Conservation (phyloP, 2,113 vertebrate species). For the Loxodonta africana region DNA sequence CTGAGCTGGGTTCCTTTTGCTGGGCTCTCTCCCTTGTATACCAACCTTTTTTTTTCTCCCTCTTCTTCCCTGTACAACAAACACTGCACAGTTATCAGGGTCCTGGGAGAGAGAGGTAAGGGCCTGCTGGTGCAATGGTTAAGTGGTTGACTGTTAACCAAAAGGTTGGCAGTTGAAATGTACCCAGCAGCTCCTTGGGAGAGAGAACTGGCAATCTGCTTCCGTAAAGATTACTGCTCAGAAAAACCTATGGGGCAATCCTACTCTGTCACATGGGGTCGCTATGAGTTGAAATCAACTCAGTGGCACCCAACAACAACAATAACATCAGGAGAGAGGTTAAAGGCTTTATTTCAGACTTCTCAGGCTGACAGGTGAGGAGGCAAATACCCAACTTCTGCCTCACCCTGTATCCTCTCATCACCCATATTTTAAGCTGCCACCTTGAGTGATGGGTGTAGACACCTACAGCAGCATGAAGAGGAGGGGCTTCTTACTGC, state of each 20-base stretch:
- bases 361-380: neutral
- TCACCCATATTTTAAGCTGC: neutral
- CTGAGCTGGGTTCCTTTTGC: neutral
- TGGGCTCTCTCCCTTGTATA: neutral
- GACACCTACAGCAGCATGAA: neutral
- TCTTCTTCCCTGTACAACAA: neutral
- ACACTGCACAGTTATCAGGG: neutral
- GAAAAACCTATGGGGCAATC: too few species aligned
- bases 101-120: neutral
- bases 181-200: too few species aligned
- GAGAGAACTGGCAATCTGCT: too few species aligned
- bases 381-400: neutral
- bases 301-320: too few species aligned
- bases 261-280: too few species aligned
- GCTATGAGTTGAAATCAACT: too few species aligned
- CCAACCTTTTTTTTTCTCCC: too few species aligned
- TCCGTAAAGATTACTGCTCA: too few species aligned
- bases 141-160: too few species aligned
- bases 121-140: too few species aligned
- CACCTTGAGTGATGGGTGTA: neutral
- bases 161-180: too few species aligned
- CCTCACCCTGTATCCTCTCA: neutral
- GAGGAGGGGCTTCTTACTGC: neutral
- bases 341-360: neutral
- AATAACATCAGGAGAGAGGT: neutral